Evolutionary conservation across 2,113 vertebrate genomes (phyloP).

Genomic region (Semnornis frantzii): DNA sequence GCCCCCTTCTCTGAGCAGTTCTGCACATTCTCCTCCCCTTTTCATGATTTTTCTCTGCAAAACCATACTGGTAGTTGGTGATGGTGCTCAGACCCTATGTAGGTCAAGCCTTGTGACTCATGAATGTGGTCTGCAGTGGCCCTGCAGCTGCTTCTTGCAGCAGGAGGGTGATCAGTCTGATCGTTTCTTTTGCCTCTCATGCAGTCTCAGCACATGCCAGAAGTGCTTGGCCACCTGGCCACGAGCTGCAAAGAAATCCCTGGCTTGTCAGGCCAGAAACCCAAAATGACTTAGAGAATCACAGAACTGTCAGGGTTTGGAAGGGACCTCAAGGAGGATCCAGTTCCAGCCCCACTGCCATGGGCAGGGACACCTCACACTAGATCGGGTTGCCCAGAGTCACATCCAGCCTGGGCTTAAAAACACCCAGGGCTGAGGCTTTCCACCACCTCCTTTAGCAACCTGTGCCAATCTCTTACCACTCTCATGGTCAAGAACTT

Average conservation of each 20-base stretch:
- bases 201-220: background rate
- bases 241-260: background rate
- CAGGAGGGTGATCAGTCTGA: rapidly evolving
- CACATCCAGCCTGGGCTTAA: too few species aligned
- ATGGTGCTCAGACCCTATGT: background rate
- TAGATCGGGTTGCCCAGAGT: too few species aligned
- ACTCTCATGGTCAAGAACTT: too few species aligned
- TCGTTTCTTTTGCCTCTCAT: background rate
- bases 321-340: too few species aligned
- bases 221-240: background rate
- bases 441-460: too few species aligned
- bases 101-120: background rate
- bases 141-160: background rate
- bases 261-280: background rate
- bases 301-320: too few species aligned
- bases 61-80: background rate
- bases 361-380: too few species aligned
- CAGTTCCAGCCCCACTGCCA: too few species aligned
- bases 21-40: background rate
- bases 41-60: background rate
- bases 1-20: background rate
- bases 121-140: background rate
- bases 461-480: too few species aligned
- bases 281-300: background rate
- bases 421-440: too few species aligned